A percentile compares a stretch with the other conserved stretches of the same genome.
Conservation (phyloP, 2,888 invertebrate genomes). For the Erebia epiphron region DNA sequence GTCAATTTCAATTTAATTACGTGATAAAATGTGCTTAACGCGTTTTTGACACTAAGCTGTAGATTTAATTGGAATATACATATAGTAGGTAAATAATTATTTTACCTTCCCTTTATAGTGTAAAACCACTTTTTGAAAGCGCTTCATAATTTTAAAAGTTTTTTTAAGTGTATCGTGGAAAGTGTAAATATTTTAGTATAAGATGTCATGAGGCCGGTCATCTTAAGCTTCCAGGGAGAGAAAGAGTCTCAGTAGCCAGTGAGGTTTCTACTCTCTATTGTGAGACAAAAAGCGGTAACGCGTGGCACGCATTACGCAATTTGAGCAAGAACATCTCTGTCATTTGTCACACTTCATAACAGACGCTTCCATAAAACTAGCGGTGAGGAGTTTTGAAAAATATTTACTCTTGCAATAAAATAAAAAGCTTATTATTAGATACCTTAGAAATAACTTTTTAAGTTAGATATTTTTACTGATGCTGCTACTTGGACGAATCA, state of each 20-base stretch:
- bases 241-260: conserved; percentile 3
- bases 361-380: conserved; percentile 10
- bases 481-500: too few relatives aligned
- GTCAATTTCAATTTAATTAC: background rate
- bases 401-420: too few relatives aligned
- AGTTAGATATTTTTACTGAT: too few relatives aligned
- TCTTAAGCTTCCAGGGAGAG: background rate
- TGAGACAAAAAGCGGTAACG: conserved; percentile 15
- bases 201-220: background rate
- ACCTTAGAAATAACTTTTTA: too few relatives aligned
- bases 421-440: background rate
- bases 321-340: background rate
- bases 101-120: too few relatives aligned
- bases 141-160: too few relatives aligned
- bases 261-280: conserved; percentile 14
- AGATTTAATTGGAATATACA: too few relatives aligned
- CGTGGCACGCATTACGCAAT: conserved; percentile 17
- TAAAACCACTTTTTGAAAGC: too few relatives aligned
- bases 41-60: too few relatives aligned
- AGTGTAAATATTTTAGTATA: background rate
- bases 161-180: background rate
- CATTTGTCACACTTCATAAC: conserved; percentile 21
- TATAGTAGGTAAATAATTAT: too few relatives aligned
- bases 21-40: background rate
- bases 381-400: background rate